Conservation (phyloP, 2,888 invertebrate species). For the Lampropteryx suffumata region DNA sequence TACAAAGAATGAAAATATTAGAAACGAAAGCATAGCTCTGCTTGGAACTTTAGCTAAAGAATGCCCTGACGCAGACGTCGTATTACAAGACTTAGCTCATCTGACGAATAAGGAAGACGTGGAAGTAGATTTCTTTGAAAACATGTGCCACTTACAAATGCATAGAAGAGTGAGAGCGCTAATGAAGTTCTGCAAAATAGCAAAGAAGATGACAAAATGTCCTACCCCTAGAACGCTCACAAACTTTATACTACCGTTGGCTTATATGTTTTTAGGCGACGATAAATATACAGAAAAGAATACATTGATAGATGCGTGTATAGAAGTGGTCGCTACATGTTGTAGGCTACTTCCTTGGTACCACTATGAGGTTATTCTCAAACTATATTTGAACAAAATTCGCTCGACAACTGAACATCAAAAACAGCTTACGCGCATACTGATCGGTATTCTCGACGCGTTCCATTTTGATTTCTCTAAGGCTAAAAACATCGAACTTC, state of each 20-base stretch:
- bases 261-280: conserved; percentile 90
- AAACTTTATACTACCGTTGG: conserved; percentile 93
- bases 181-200: conserved; percentile 87
- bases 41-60: conserved; percentile 90
- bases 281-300: conserved; percentile 90
- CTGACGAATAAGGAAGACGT: conserved; percentile 87
- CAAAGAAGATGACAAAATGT: conserved; percentile 83
- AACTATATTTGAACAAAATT: conserved; percentile 90
- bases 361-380: conserved; percentile 92
- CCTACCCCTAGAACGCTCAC: conserved; percentile 88
- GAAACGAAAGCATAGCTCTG: conserved; percentile 90
- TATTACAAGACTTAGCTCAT: conserved; percentile 87
- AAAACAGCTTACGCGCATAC: conserved; percentile 90
- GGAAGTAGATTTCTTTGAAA: conserved; percentile 97
- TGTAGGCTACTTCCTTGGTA: conserved; percentile 94
- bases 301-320: conserved; percentile 91
- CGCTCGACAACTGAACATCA: conserved; percentile 88
- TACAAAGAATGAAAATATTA: conserved; percentile 86
- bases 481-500: conserved; percentile 66
- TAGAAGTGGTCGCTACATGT: conserved; percentile 90
- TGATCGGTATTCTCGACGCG: conserved; percentile 91
- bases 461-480: conserved; percentile 95
- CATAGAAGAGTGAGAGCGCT: conserved; percentile 94
- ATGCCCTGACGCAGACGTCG: conserved; percentile 87
- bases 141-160: conserved; percentile 93